Evolutionary conservation across 1,140 invertebrate genomes (phyloP), one percentile per base, ranked within the genome.

Genomic region (Chironomus striatipennis): DNA sequence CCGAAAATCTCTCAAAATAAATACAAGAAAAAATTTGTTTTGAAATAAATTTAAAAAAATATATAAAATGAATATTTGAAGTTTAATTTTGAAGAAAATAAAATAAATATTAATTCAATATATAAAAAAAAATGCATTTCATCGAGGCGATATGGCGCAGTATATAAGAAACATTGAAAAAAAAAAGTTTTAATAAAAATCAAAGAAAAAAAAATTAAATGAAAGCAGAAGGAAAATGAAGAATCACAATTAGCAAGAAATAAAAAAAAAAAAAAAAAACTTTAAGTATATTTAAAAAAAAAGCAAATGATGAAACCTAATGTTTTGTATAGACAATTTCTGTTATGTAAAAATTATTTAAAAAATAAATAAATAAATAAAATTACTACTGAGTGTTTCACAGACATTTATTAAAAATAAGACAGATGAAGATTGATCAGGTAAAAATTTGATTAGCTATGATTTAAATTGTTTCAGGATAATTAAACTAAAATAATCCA

Each of bases 301-400:
- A 70, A 70, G 65, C 65, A 70, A 70, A 70, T 70, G 65, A 70
- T 20, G 65, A 70, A 70, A 70, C 65, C 65, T 70, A 70, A 70
- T 70, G 65, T 70, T 70, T 70, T 70, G 65, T 70, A 70, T 70
- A 70, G 65, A 18, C n/a, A 8, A 70, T 70, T 70, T 70, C 65
- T 70, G 65, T 70, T 70, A 70, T 70, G 65, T 70, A 70, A 20
- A 70, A 70, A 70, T 70, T 70, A 70, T 70, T 70, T 70, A 70
- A 70, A 70, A 70, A 70, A 70, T 70, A 70, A 70, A 70, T 70
- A 70, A 70, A 70, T 70, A 70, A 70, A 70, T 70, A 70, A 70
- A 70, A 70, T 70, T 70, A 70, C 47, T 57, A 57, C 8, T 57
- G 47, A 57, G 47, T 57, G 47, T 57, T 57, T 57, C 47, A n/a